Evolutionary conservation across 2,888 invertebrate species (phyloP).

Genomic region (Dioctria linearis): DNA sequence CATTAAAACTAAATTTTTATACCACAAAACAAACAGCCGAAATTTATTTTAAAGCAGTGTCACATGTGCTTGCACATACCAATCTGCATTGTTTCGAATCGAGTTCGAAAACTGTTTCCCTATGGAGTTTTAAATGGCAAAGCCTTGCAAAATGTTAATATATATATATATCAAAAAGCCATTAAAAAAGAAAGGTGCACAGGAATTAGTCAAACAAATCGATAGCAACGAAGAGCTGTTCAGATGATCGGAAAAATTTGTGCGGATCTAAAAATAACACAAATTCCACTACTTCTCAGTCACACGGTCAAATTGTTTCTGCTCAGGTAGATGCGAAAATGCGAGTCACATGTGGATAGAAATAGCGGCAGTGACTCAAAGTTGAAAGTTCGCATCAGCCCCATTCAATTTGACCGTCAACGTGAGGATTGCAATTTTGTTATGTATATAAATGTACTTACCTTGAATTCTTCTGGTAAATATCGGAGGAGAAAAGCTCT

Average conservation of each 20-base stretch:
- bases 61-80: slow-evolving; percentile 29
- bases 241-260: slow-evolving; percentile 40
- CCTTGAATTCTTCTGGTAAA: slow-evolving; percentile 71
- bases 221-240: not conserved
- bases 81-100: slow-evolving; percentile 13
- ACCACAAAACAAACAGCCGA: slow-evolving; percentile 28
- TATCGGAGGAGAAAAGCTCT: slow-evolving; percentile 68
- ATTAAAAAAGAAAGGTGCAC: not conserved
- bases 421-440: not conserved
- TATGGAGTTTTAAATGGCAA: slow-evolving; percentile 5
- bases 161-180: slow-evolving; percentile 7
- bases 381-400: slow-evolving; percentile 6
- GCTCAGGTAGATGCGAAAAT: slow-evolving; percentile 27
- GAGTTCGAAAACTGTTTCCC: slow-evolving; percentile 19
- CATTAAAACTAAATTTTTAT: not conserved
- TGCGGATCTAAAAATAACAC: slow-evolving; percentile 21
- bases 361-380: slow-evolving; percentile 42
- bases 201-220: slow-evolving; percentile 20
- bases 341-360: slow-evolving; percentile 32
- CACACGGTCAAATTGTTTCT: slow-evolving; percentile 40
- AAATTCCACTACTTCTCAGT: slow-evolving; percentile 21
- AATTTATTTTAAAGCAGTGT: slow-evolving; percentile 2
- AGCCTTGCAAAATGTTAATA: slow-evolving; percentile 21
- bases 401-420: slow-evolving; percentile 59
- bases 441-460: slow-evolving; percentile 63